Base-by-base conservation (phyloP, 2,113 vertebrate genomes). In the Patagioenas fasciata region DNA sequence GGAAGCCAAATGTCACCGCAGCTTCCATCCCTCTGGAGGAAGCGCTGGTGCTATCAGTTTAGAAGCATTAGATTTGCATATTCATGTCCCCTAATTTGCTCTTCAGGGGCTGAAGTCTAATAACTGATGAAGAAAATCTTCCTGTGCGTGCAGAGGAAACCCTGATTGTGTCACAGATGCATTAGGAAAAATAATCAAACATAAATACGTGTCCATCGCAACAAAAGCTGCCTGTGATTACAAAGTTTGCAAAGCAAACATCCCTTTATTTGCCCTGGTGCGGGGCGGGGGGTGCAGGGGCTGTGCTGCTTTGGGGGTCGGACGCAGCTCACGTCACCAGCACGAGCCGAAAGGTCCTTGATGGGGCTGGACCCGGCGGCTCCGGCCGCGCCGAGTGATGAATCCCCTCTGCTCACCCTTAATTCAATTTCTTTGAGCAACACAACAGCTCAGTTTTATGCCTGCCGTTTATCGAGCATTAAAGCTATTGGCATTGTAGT, bases 31-130 rank as follows among this genome's bases (percentile, higher is more conserved):
- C 80, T 69, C 60, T 0, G 15, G 82, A 83, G 62, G 82, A 64
- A 58, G 61, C 56, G 9, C 86, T 74, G 53, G 44, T 48, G 84
- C 62, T 88, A 73, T 71, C 95, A 67, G 88, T 92, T 80, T 85
- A 67, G 92, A 78, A 93, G 51, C 69, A 26, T 78, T 71, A 58
- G 42, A 86, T 96, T 95, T 95, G 91, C 91, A 93, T 96, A 93
- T 97, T 97, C 86, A 93, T 92, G 80, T 71, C 86, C 83, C 80
- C 70, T 95, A 89, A 91, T 97, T 96, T 87, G 83, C 86, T 96
- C 95, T 95, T 92, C 1, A 24, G 91, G 77, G 92, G 73, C 79
- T 91, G 80, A 89, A 81, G 51, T 32, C 77, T 88, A 92, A 74
- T 66, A 93, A 87, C 70, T 91, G 78, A 92, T 74, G 80, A 88